Base-by-base conservation (phyloP, 2,888 invertebrate genomes). In the Acanthosepion pharaonis region DNA sequence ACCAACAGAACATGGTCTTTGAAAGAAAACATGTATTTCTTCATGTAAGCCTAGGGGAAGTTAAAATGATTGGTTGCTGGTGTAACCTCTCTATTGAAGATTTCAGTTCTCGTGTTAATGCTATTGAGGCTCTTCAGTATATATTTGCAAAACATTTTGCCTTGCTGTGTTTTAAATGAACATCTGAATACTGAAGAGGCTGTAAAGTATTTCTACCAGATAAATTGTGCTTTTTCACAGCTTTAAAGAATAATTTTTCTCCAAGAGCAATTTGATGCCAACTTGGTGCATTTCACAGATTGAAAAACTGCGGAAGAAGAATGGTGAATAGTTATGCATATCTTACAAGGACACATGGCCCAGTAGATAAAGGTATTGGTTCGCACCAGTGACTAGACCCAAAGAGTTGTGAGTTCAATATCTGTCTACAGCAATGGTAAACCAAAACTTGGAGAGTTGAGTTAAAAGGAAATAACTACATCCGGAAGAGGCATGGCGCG, bases 11-110 rank as follows among this genome's bases (percentile, higher is more conserved):
- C 78, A 78, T 33, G 78, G n/a, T n/a, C 78, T 78, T 78, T 78
- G 78, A n/a, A 33, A 78, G 78, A n/a, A n/a, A 78, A 78, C 33
- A 33, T 78, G n/a, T 78, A 78, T 33, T 78, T 33, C 78, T 78
- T 78, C 78, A 78, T 78, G 78, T 78, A n/a, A n/a, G 78, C 78
- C 78, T 78, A 78, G 33, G n/a, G 78, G 78, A 78, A 78, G 78
- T 33, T 78, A 78, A 15, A 33, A 33, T 78, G n/a, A 78, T 78
- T 78, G 78, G n/a, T 78, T 78, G n/a, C 78, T 78, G 78, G n/a
- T 15, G 33, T 78, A 33, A 78, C 15, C n/a, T 78, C 33, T 33
- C n/a, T 9, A 33, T 18, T 33, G n/a, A 15, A 23, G 11, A 33
- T 78, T 33, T n/a, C 11, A 78, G 78, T 78, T 33, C n/a, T n/a